Conservation (phyloP, 2,888 invertebrate genomes). For the Oxystoma pomonae region DNA sequence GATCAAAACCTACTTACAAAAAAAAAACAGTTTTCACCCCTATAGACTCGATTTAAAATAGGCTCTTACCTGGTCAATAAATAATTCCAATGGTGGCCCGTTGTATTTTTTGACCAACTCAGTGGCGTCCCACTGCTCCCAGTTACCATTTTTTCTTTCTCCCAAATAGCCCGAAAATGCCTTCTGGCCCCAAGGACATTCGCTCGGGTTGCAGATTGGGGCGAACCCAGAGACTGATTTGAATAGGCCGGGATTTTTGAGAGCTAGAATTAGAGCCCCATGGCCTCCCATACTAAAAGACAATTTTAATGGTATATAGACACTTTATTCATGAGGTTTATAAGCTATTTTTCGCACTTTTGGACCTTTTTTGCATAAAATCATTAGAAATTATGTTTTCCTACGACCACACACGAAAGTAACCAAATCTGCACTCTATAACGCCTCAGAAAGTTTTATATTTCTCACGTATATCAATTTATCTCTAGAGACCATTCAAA, state of each 20-base stretch:
- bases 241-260: slow-evolving; percentile 88
- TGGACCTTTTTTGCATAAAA: too few relatives aligned
- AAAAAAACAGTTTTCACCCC: background rate
- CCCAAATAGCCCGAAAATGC: slow-evolving; percentile 81
- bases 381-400: too few relatives aligned
- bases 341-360: too few relatives aligned
- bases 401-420: too few relatives aligned
- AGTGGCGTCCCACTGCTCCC: slow-evolving; percentile 88
- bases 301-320: background rate
- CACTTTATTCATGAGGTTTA: too few relatives aligned
- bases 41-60: too few relatives aligned
- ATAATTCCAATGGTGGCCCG: slow-evolving; percentile 76
- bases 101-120: slow-evolving; percentile 75
- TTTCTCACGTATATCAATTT: too few relatives aligned
- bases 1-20: too few relatives aligned
- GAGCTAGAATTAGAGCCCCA: slow-evolving; percentile 84
- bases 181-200: slow-evolving; percentile 85
- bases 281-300: slow-evolving; percentile 94
- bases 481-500: too few relatives aligned
- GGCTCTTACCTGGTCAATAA: slow-evolving; percentile 90
- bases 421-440: too few relatives aligned
- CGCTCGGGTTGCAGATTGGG: slow-evolving; percentile 85
- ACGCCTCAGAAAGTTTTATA: too few relatives aligned
- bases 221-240: slow-evolving; percentile 91
- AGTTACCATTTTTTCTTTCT: slow-evolving; percentile 56